Base-by-base conservation (phyloP, 2,888 invertebrate species). In the Mesochorus sp. region DNA sequence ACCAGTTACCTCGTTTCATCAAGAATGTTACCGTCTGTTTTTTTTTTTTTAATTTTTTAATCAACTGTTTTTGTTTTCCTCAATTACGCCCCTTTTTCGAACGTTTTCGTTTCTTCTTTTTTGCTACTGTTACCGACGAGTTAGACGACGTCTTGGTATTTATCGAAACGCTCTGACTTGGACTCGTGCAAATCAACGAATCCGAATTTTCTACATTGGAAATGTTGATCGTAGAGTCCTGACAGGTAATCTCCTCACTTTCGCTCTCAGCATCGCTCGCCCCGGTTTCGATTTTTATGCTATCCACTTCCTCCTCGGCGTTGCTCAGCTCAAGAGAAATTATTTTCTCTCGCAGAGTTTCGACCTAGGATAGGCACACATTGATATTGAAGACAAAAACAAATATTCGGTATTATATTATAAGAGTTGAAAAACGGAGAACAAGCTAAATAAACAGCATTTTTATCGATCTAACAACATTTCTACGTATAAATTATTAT, bases 261-360 rank as follows among this genome's bases (percentile, higher is more conserved):
- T 90, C 90, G 82, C 88, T 89, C 51, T 88, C 90, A 10, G 83
- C 88, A 12, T 90, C 90, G 78, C 89, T 90, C 28, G 84, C 88
- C 24, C 86, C 91, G n/a, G 84, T 87, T 14, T 84, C 91, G 24
- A 85, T 84, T 66, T 82, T 82, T 28, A 85, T 84, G 74, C 88
- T 89, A 80, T 91, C 91, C 39, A 93, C 92, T 73, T 94, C 93
- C 21, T 93, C 93, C 85, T 94, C 94, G 75, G 94, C 94, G 85
- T 93, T 94, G 79, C 95, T 95, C 89, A 97, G 92, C 92, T 97
- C 97, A 91, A 97, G 92, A 73, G 97, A 97, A 92, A 97, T 96
- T 85, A 97, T 97, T 92, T 97, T 97, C 92, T 97, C 97, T 92
- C 96, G 95, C 81, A 97, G 95, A 79, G 97, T 97, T 93, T 97